These are phyloP conservation scores for Arvicanthis niloticus DNA, from an alignment of 2,113 vertebrate species.

Conservation along the genomic window DNA sequence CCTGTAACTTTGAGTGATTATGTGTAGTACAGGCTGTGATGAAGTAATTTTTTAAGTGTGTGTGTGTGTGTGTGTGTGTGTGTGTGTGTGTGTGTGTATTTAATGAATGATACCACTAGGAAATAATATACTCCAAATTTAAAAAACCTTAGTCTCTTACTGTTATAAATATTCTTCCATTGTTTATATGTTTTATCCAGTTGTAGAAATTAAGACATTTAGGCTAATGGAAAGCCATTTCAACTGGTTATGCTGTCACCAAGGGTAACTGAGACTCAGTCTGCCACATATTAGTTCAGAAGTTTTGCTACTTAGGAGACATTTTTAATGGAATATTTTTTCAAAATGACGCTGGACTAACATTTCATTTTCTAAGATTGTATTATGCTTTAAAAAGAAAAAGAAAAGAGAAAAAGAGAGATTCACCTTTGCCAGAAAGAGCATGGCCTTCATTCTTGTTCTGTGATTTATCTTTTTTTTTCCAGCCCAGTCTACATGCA, in stretches of 20 bases:
- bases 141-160: neutral
- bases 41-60: neutral
- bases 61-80: neutral
- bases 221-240: neutral
- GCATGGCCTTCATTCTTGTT: conserved; percentile 19
- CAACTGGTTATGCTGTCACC: rapidly evolving
- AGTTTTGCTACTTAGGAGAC: neutral
- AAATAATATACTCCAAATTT: neutral
- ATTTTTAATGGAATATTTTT: conserved; percentile 33
- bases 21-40: neutral
- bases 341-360: conserved; percentile 4
- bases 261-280: neutral
- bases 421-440: conserved; percentile 14
- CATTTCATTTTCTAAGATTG: conserved; percentile 59
- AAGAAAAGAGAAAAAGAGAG: neutral
- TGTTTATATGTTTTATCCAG: conserved; percentile 33
- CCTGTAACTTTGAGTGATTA: neutral
- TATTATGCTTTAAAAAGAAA: conserved; percentile 19
- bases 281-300: neutral
- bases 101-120: neutral
- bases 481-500: neutral
- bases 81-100: neutral
- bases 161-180: conserved; percentile 12
- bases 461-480: neutral
- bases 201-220: conserved; percentile 52